Evolutionary conservation across 2,888 invertebrate genomes (phyloP), one percentile per base, ranked within the genome.

Genomic region (Cosmopolites sordidus): DNA sequence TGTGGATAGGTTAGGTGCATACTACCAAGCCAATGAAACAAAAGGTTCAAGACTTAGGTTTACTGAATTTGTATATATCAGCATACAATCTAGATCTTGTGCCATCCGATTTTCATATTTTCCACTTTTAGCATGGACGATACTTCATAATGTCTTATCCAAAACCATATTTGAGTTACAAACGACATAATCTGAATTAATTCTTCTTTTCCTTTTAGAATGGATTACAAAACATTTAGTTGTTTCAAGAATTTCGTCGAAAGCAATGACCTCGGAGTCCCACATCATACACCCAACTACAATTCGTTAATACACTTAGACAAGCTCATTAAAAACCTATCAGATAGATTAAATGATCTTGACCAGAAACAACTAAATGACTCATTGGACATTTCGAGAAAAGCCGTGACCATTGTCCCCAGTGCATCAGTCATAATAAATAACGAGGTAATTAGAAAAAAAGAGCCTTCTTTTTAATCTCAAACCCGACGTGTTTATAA

Each of bases 171-270:
- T n/a, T n/a, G n/a, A n/a, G 27, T 27, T 9, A 27, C 9, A 27
- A 27, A 27, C 5, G 6, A 27, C 9, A 27, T 66, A 64, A 12
- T 38, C 4, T 38, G 5, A 56, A 33, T 33, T 12, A 15, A 12
- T 43, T 22, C n/a, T 12, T 33, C 17, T 17, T 12, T 42, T 48
- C 22, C 40, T 65, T 74, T 61, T 69, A 86, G 88, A 72, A 89
- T 90, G 82, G 85, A 87, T 69, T 83, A 85, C 65, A 85, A 87
- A 67, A 90, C 88, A 51, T 91, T 90, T 74, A 89, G 88, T 69
- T 89, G 91, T 68, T 94, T 84, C 70, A 87, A 89, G 72, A 93
- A 94, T 77, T 94, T 94, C 75, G 90, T 93, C 48, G 81, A 83
- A 17, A 84, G 86, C 64, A 85, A 84, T 74, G 83, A 84, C 68